A percentile compares a stretch with the other conserved stretches of the same genome.
Evolutionary conservation across 2,888 invertebrate genomes (phyloP).

Genomic region (Ennomos erosarius): DNA sequence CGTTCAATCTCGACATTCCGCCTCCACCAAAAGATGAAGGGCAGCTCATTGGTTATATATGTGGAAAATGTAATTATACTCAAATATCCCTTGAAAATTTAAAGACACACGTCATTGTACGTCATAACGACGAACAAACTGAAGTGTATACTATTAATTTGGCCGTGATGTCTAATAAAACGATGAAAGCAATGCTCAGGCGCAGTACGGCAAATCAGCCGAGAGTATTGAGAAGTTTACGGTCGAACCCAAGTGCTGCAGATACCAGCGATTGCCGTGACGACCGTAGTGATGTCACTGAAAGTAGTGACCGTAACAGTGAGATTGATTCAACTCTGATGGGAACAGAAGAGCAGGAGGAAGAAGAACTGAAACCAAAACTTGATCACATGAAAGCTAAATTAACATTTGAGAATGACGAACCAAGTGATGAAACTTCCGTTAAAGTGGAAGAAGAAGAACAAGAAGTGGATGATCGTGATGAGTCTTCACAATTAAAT

Average conservation of each 20-base stretch:
- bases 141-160: constrained; percentile 76
- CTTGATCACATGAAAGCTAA: constrained; percentile 58
- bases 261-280: constrained; percentile 53
- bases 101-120: constrained; percentile 86
- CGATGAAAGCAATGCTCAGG: constrained; percentile 48
- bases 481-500: constrained; percentile 32
- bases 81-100: constrained; percentile 87
- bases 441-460: constrained; percentile 42
- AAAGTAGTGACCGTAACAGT: constrained; percentile 37
- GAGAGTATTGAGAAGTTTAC: constrained; percentile 56
- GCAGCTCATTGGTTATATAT: constrained; percentile 86
- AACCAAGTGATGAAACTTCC: constrained; percentile 30
- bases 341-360: constrained; percentile 15
- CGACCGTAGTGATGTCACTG: constrained; percentile 49
- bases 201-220: constrained; percentile 41
- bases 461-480: constrained; percentile 33
- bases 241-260: constrained; percentile 51
- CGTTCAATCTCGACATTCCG: constrained; percentile 70
- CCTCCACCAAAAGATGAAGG: constrained; percentile 72
- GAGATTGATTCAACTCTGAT: constrained; percentile 32
- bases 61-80: constrained; percentile 89
- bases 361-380: constrained; percentile 22
- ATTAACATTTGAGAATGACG: constrained; percentile 65
- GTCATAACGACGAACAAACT: constrained; percentile 80
- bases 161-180: constrained; percentile 60